Evolutionary conservation across 1,140 invertebrate species (phyloP).

Genomic region (Piezodorus guildinii): DNA sequence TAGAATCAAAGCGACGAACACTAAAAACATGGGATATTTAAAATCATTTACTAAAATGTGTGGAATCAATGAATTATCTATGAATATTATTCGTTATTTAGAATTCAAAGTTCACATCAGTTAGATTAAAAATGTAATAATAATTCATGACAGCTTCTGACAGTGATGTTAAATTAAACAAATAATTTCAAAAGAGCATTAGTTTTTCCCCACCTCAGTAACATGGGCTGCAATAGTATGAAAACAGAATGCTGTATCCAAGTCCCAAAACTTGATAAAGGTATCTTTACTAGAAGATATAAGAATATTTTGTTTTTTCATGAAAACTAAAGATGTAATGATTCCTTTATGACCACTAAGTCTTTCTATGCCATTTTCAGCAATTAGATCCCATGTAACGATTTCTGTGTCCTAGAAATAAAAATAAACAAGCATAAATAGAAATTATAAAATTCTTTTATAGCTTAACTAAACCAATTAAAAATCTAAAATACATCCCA

Average conservation of each 20-base stretch:
- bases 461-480: no score
- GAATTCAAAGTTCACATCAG: no score
- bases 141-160: no score
- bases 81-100: no score
- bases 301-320: conserved; percentile 61
- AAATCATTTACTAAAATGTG: no score
- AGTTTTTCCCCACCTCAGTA: conserved; percentile 45
- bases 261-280: conserved; percentile 95
- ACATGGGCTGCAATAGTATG: conserved; percentile 76
- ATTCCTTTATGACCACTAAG: conserved; percentile 85
- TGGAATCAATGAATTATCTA: no score
- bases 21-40: no score
- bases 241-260: conserved; percentile 90
- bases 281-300: conserved; percentile 88
- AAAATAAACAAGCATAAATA: conserved; percentile 25
- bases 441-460: no score
- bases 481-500: not conserved
- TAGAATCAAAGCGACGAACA: no score
- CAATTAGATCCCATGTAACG: conserved; percentile 88
- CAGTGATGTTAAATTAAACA: no score
- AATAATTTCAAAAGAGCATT: no score
- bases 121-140: no score
- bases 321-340: conserved; percentile 78
- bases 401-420: conserved; percentile 73
- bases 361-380: conserved; percentile 76